Evolutionary conservation across 2,888 invertebrate genomes (phyloP).

Genomic region (Sinodicranocentrus sp.): DNA sequence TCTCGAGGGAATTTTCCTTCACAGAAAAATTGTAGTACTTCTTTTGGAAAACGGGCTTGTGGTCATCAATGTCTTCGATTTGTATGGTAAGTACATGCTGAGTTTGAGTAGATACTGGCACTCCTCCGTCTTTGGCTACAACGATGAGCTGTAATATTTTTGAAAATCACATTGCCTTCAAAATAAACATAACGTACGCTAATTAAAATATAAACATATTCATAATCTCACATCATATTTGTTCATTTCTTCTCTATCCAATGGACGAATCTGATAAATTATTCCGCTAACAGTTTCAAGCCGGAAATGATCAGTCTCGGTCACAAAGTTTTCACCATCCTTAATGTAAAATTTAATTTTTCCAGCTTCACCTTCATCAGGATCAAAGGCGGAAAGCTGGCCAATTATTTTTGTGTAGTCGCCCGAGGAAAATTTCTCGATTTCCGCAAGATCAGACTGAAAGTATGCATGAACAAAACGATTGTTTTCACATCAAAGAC

Average conservation of each 20-base stretch:
- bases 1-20: constrained; percentile 74
- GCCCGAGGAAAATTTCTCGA: constrained; percentile 47
- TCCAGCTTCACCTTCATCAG: constrained; percentile 75
- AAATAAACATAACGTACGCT: neutral
- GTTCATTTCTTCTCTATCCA: constrained; percentile 79
- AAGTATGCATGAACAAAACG: too few relatives aligned
- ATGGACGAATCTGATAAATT: constrained; percentile 73
- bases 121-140: constrained; percentile 78
- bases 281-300: constrained; percentile 73
- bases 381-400: constrained; percentile 72
- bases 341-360: constrained; percentile 73
- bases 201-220: neutral
- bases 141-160: constrained; percentile 77
- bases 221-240: constrained; percentile 82
- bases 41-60: constrained; percentile 76
- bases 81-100: constrained; percentile 77
- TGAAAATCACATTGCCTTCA: too few relatives aligned
- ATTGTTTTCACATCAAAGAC: neutral
- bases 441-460: constrained; percentile 65
- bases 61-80: constrained; percentile 77
- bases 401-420: constrained; percentile 72
- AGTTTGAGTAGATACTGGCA: constrained; percentile 77
- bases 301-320: constrained; percentile 72
- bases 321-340: constrained; percentile 73
- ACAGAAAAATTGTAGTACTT: constrained; percentile 71